Evolutionary conservation across 2,888 invertebrate species (phyloP).

Genomic region (Lepidocyrtoides sp.): DNA sequence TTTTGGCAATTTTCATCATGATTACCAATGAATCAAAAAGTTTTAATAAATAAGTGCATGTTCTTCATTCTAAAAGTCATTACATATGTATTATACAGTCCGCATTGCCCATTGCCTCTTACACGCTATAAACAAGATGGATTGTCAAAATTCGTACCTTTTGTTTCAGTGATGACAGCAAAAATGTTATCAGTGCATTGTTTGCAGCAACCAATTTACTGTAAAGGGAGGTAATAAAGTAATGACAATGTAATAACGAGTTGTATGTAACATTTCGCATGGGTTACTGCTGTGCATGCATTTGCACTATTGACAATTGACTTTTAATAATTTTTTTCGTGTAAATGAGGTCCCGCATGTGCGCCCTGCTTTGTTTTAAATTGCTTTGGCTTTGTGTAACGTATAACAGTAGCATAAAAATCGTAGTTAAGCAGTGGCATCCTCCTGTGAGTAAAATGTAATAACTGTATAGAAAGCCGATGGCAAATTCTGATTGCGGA

Average conservation of each 20-base stretch:
- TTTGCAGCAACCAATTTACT: not conserved
- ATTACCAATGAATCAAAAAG: not conserved
- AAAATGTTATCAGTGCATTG: not conserved
- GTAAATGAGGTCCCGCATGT: not conserved
- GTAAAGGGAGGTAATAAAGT: not conserved
- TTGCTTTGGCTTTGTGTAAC: not conserved
- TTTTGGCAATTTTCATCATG: not conserved
- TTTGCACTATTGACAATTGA: too few relatives aligned
- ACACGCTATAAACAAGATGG: not conserved
- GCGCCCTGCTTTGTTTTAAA: not conserved
- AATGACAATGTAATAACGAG: not conserved
- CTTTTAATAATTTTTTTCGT: constrained; percentile 45
- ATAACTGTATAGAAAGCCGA: not conserved
- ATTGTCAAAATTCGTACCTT: constrained; percentile 16
- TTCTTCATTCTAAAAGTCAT: too few relatives aligned
- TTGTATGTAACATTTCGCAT: not conserved
- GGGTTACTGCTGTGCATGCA: too few relatives aligned
- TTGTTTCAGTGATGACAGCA: not conserved
- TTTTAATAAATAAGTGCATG: too few relatives aligned
- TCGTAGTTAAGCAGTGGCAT: not conserved
- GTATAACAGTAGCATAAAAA: constrained; percentile 17
- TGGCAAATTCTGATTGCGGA: not conserved
- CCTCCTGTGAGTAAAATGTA: not conserved
- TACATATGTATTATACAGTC: too few relatives aligned
- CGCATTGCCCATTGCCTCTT: not conserved